Evolutionary conservation across 2,888 invertebrate species (phyloP), one percentile per base, ranked within the genome.

Genomic region (Cantharis flavilabris): DNA sequence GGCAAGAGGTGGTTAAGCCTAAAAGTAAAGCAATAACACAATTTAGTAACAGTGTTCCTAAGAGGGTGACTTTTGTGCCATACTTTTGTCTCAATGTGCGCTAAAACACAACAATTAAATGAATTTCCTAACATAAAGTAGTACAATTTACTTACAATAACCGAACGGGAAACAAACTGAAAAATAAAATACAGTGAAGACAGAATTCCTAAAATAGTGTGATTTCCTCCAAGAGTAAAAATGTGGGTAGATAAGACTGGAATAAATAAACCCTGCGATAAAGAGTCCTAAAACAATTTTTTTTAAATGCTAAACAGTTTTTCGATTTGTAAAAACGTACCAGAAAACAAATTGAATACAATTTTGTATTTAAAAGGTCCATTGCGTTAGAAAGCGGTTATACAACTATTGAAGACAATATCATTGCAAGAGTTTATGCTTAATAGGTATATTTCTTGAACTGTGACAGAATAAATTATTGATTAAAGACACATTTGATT

Each of bases 31-130:
- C 92, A 49, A 89, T 88, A 62, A 88, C 28, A 79, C 90, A 86
- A 82, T 90, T 89, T 49, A 90, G 82, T 14, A 90, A 71, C 73
- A 91, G 83, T 73, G 90, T 89, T 70, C 89, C 82, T 26, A 89
- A 85, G 65, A 92, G 84, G 79, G 91, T 88, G 69, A 84, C 82
- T 87, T 90, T 90, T 80, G 91, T 88, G 65, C 92, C 92, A 85
- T 90, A 90, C 73, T 90, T 83, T 82, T 92, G 92, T 87, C 91
- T 92, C 82, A 91, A 89, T 83, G 91, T 91, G 63, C 92, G 92
- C 92, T 92, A 87, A 81, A 90, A 90, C 13, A 23, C n/a, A 20
- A 26, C n/a, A 23, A 7, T 67, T 74, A 11, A 14, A 9, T 14
- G 63, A 69, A 16, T 10, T 70, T 14, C 9, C 62, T 64, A 30